Evolutionary conservation across 2,888 invertebrate genomes (phyloP).

Genomic region (Nematopogon swammerdamellus): DNA sequence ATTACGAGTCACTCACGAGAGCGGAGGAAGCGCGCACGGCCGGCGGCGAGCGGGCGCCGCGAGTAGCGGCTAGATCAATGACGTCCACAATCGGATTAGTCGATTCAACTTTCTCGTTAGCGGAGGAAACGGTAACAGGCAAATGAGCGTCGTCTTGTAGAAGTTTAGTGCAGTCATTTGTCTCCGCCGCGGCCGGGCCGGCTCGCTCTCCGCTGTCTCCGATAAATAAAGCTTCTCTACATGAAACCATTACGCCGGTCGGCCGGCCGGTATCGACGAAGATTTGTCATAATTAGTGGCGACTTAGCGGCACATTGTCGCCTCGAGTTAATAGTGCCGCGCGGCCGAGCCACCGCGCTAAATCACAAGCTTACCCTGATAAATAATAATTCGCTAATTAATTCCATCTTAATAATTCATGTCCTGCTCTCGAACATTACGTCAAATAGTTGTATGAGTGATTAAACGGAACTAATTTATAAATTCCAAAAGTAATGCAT

Average conservation of each 20-base stretch:
- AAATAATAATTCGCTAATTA: no score
- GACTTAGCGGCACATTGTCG: neutral
- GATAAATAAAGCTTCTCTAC: no score
- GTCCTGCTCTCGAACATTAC: no score
- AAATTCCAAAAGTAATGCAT: no score
- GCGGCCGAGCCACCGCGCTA: neutral
- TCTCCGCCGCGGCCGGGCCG: no score
- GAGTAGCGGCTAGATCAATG: neutral
- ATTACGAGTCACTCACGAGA: neutral
- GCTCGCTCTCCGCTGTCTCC: no score
- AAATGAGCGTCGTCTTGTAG: neutral
- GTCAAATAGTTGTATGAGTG: no score
- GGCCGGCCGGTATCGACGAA: neutral
- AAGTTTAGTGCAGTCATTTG: neutral
- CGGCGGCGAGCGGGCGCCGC: neutral
- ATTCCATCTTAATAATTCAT: no score
- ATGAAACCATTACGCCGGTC: no score
- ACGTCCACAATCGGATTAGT: neutral
- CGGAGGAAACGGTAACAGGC: neutral
- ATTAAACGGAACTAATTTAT: no score
- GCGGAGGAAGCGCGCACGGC: no score
- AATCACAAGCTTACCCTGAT: no score
- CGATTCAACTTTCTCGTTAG: neutral
- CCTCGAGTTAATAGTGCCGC: neutral
- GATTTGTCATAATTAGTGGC: neutral